Conservation (phyloP, 2,888 invertebrate genomes). For the Andrena bicolor region DNA sequence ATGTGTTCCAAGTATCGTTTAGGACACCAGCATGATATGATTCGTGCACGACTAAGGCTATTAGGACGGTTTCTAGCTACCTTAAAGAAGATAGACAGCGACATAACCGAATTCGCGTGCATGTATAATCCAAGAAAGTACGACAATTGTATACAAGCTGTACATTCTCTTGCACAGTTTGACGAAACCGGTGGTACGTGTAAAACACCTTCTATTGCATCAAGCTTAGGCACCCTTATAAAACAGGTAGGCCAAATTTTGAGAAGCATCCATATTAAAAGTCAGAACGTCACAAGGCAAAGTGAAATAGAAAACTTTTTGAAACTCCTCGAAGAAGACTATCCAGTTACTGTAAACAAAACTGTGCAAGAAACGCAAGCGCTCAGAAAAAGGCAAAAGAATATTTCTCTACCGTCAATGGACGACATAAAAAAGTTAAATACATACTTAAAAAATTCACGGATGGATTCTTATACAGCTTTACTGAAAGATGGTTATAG, state of each 20-base stretch:
- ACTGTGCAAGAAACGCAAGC: slow-evolving; percentile 17
- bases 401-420: slow-evolving; percentile 43
- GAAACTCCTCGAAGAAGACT: slow-evolving; percentile 25
- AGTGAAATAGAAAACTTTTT: slow-evolving; percentile 22
- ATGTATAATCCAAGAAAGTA: neutral
- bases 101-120: neutral
- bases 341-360: slow-evolving; percentile 26
- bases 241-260: neutral
- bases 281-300: slow-evolving; percentile 7
- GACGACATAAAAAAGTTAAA: slow-evolving; percentile 39
- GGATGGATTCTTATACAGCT: neutral
- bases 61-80: slow-evolving; percentile 19
- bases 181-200: neutral
- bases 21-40: slow-evolving; percentile 31
- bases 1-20: slow-evolving; percentile 20
- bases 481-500: neutral
- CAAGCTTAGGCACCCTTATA: neutral
- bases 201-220: neutral
- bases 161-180: neutral
- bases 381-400: slow-evolving; percentile 14
- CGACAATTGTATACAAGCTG: neutral
- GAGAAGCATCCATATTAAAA: slow-evolving; percentile 23
- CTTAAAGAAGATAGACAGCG: neutral
- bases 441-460: slow-evolving; percentile 1
- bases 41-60: slow-evolving; percentile 19